A percentile compares a stretch with the other conserved stretches of the same genome.
These are phyloP conservation scores for Hassar affinis DNA, from an alignment of 2,113 vertebrate genomes.

Conservation along the genomic window DNA sequence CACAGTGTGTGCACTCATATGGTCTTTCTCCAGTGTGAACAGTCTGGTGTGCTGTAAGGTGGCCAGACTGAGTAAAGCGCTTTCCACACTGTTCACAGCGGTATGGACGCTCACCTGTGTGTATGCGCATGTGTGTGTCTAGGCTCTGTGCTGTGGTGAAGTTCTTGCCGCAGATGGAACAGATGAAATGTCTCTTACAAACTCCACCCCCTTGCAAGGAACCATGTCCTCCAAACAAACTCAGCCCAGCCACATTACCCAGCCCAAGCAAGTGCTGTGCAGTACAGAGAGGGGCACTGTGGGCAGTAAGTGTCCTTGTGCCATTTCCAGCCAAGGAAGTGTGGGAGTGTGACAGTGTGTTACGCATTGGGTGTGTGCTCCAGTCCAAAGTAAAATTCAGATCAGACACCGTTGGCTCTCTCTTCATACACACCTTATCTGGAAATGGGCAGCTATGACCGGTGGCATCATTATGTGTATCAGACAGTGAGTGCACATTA, in stretches of 20 bases:
- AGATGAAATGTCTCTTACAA: slow-evolving; percentile 49
- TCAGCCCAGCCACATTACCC: slow-evolving; percentile 41
- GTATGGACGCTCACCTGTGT: slow-evolving; percentile 42
- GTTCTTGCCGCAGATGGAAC: slow-evolving; percentile 50
- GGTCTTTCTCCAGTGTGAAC: slow-evolving; percentile 75
- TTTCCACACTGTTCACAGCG: slow-evolving; percentile 62
- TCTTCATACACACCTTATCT: slow-evolving; percentile 42
- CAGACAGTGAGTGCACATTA: slow-evolving; percentile 20
- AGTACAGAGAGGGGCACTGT: slow-evolving; percentile 39
- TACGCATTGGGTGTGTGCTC: slow-evolving; percentile 29
- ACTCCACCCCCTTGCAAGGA: slow-evolving; percentile 21
- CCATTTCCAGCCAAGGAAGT: slow-evolving; percentile 17
- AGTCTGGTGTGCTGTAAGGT: slow-evolving; percentile 69
- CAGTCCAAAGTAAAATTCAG: slow-evolving; percentile 47
- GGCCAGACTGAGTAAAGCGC: slow-evolving; percentile 66
- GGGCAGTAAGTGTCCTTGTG: slow-evolving; percentile 27
- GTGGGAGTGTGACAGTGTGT: slow-evolving; percentile 28
- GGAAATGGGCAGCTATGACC: slow-evolving; percentile 21
- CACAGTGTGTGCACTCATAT: slow-evolving; percentile 67
- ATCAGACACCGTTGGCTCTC: slow-evolving; percentile 27
- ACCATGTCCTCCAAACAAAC: slow-evolving; percentile 40
- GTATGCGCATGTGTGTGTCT: slow-evolving; percentile 50
- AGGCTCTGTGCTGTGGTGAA: slow-evolving; percentile 53
- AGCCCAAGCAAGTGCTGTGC: slow-evolving; percentile 45
- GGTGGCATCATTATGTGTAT: neutral